Base-by-base conservation (phyloP, 2,888 invertebrate species). In the Ochropleura leucogaster region DNA sequence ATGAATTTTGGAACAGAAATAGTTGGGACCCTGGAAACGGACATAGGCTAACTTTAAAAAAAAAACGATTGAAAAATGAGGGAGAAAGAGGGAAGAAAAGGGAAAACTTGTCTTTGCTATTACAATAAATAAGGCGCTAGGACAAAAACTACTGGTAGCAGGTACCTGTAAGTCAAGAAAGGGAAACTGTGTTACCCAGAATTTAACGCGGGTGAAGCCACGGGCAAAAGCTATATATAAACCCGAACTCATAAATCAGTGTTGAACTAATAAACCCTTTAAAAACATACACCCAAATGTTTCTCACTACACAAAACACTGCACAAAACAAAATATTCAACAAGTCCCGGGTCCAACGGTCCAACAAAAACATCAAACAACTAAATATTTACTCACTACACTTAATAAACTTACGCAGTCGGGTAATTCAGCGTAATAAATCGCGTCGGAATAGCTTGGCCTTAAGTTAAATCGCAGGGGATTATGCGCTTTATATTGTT, bases 401-500 rank as follows among this genome's bases (percentile, higher is more conserved):
- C 74, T 79, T 82, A 73, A 77, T 79, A 78, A 77, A 86, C 76
- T 72, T 72, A 86, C 77, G 71, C 81, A 80, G 74, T 57, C 44
- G 65, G 65, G 57, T 82, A 77, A 81, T 74, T 75, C 79, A 0
- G 55, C 62, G 65, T 80, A 80, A 80, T 86, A 85, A 86, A 86
- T 85, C 76, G 76, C 18, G 30, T 9, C 47, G 40, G 53, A 75
- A 79, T 75, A 72, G 79, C 47, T 44, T 20, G 12, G 73, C 76
- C 68, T 82, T 78, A 74, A 84, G 74, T 85, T 84, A 79, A 85
- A 85, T 84, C 77, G 74, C 71, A 10, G 9, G 66, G 77, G 87
- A 84, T 79, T 85, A 84, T 74, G 70, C 65, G n/a, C 40, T 85
- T 68, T 86, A 82, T 85, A 85, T 80, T 79, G 87, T 85, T 86